Conservation (phyloP, 2,797 vertebrate species). For the Clarias laeviceps region DNA sequence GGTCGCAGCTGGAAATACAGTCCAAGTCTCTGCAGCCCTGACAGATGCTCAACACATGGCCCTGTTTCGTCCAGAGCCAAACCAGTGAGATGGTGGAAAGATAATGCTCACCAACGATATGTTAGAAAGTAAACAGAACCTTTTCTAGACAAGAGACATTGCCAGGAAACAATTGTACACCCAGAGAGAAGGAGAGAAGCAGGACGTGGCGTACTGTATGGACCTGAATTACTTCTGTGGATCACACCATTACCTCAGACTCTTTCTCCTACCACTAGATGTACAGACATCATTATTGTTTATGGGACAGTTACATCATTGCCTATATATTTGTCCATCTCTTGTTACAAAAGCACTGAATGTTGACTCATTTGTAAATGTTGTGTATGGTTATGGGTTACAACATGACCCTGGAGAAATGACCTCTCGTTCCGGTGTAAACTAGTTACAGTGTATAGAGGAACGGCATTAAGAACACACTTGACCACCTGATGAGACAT, state of each 20-base stretch:
- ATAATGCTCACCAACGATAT: background rate
- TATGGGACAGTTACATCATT: background rate
- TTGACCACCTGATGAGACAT: too few relatives aligned
- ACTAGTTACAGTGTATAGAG: background rate
- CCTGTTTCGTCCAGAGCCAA: background rate
- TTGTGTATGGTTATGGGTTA: background rate
- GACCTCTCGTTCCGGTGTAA: background rate
- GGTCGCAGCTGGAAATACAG: background rate
- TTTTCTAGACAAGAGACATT: constrained; percentile 15
- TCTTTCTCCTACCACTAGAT: background rate
- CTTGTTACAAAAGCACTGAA: background rate
- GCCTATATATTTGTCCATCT: background rate
- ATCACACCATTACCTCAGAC: background rate
- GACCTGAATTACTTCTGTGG: background rate
- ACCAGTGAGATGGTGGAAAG: constrained; percentile 9
- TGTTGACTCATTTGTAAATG: background rate
- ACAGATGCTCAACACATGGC: background rate
- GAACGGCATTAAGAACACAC: background rate
- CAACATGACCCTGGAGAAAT: background rate
- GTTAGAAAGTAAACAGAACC: background rate
- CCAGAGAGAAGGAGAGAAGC: background rate
- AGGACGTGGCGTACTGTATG: background rate
- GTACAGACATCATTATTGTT: background rate
- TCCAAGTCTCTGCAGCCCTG: background rate
- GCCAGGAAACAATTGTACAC: constrained; percentile 4